Evolutionary conservation across 1,140 invertebrate genomes (phyloP).

Genomic region (Tetraneura akinire): DNA sequence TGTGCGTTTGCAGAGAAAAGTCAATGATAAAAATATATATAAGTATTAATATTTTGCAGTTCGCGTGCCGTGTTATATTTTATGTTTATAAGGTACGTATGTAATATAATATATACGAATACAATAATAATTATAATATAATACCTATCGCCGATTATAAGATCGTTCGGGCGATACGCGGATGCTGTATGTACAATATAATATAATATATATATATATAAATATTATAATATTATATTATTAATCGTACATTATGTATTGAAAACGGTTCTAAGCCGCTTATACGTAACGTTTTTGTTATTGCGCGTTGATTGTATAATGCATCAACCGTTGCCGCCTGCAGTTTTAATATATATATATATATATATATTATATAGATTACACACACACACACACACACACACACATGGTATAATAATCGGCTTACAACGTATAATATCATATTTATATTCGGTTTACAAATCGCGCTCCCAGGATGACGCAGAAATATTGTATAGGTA

Average conservation of each 20-base stretch:
- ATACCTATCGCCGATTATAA: neutral
- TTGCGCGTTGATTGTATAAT: conserved; percentile 50
- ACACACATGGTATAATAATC: conserved; percentile 30
- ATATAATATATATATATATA: too few relatives aligned
- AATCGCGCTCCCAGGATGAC: neutral
- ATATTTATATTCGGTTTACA: neutral
- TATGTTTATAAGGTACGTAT: too few relatives aligned
- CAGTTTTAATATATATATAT: too few relatives aligned
- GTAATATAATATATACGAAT: too few relatives aligned
- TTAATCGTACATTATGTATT: conserved; percentile 35
- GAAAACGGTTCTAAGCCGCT: conserved; percentile 33
- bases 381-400: too few relatives aligned
- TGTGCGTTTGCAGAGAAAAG: too few relatives aligned
- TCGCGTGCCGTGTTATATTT: neutral
- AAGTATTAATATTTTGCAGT: neutral
- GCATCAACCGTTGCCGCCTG: neutral
- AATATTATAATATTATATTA: neutral
- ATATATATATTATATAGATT: too few relatives aligned
- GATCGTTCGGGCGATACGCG: neutral
- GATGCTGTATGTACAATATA: neutral
- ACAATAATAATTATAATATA: neutral
- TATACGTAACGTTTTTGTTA: conserved; percentile 45
- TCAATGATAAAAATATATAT: too few relatives aligned
- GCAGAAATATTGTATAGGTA: too few relatives aligned
- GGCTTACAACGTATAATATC: conserved; percentile 32